phyloP scores from a whole-genome alignment of 2,797 vertebrate species.

The Lepus townsendii region DNA sequence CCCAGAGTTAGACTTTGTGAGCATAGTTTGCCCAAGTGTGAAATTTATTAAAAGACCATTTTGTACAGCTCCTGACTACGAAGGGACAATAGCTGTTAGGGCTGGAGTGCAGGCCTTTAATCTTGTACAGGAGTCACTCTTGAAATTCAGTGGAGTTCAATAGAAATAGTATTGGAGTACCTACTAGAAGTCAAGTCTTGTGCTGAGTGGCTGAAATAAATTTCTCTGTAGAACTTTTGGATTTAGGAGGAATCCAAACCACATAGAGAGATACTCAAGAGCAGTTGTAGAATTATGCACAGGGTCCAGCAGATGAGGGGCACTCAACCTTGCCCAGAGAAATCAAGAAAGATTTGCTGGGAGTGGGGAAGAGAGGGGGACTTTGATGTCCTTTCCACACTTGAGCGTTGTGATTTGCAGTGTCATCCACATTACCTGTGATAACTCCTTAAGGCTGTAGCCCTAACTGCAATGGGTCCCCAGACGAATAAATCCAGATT shows the following conservation, averaged over 20 bases:
- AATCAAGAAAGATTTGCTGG: neutral
- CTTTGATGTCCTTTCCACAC: too few species aligned
- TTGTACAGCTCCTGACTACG: neutral
- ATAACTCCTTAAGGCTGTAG: neutral
- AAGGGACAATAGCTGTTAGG: neutral
- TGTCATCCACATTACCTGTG: too few species aligned
- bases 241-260: slow-evolving; percentile 51
- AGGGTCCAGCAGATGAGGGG: neutral
- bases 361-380: neutral
- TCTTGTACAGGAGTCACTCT: neutral
- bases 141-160: neutral
- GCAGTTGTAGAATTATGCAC: neutral
- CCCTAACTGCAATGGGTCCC: neutral
- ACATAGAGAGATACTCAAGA: neutral
- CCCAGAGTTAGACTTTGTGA: neutral
- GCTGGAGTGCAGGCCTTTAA: neutral
- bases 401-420: neutral
- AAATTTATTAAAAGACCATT: neutral
- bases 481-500: slow-evolving; percentile 11
- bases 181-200: neutral
- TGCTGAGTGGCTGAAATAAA: neutral
- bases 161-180: neutral
- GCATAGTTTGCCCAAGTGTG: neutral
- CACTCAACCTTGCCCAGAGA: neutral
- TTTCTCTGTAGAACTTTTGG: neutral